Base-by-base conservation (phyloP, 1,140 invertebrate genomes). In the Bombus confusus region DNA sequence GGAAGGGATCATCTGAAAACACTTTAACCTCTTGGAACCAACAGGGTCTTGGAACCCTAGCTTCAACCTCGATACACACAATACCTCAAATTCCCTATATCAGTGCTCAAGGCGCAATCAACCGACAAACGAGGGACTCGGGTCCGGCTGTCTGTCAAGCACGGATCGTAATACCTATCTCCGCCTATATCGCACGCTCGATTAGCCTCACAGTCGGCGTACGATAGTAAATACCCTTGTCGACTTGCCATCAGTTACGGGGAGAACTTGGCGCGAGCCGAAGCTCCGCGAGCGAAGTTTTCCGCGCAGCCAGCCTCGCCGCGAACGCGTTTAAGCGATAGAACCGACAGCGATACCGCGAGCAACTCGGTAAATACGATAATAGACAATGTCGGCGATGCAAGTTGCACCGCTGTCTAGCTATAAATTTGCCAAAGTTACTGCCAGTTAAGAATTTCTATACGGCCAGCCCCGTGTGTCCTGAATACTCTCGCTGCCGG, bases 381-480 rank as follows among this genome's bases (percentile, higher is more conserved):
- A 87, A 87, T 85, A 85, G 86, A 80, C 82, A 85, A 75, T 76
- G 59, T 41, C 62, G 41, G 31, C 3, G 57, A 62, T 12, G 15
- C 52, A 41, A 71, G 39, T 52, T 66, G 37, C 80, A 25, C 66
- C 43, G n/a, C 10, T 34, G 59, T n/a, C 52, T 34, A 25, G 47
- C 71, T 64, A 85, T 87, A 87, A 87, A 85, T 80, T 87, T 57
- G 28, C 31, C n/a, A 34, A 71, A 80, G 71, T 87, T 87, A 85
- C 28, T 64, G 74, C 37, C 43, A 76, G 71, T 87, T 87, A 80
- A 85, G 76, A 87, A 74, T 87, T 79, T 76, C 79, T 71, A 66
- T 22, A 12, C 66, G n/a, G 2, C 2, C 64, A n/a, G 28, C 9
- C 1, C 25, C 9, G 47, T n/a, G 25, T 3, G 69, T 41, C 25